Percentiles rank a stretch among this genome's conserved stretches.
Conservation (phyloP, 2,797 vertebrate species). For the Brachyrhaphis roseni region DNA sequence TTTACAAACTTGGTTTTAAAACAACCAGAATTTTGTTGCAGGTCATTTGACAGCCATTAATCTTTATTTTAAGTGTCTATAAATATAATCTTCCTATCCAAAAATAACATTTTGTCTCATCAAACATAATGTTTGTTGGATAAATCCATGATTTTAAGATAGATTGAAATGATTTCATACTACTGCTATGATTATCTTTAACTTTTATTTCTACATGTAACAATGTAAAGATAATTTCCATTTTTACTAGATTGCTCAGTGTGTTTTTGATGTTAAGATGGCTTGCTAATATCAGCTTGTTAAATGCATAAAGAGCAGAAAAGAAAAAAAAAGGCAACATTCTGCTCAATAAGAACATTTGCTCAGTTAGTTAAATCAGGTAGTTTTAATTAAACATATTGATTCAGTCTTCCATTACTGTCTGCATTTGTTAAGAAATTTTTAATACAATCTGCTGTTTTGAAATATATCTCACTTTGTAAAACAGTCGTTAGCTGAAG, state of each 20-base stretch:
- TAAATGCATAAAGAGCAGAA: neutral
- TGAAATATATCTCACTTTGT: neutral
- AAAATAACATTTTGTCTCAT: neutral
- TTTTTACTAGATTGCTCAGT: neutral
- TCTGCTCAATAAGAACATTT: neutral
- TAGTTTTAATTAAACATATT: neutral
- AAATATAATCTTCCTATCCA: neutral
- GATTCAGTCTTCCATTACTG: neutral
- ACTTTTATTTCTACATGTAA: neutral
- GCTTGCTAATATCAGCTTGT: neutral
- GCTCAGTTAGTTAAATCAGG: too few species aligned
- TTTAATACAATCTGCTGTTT: neutral
- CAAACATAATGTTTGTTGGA: neutral
- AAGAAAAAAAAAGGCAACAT: neutral
- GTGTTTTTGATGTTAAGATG: neutral
- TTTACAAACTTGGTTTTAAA: neutral
- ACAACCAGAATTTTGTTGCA: neutral
- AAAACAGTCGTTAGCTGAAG: neutral
- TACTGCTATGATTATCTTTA: neutral
- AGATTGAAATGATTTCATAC: neutral
- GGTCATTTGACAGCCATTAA: neutral
- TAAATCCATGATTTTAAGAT: neutral
- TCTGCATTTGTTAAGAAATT: neutral
- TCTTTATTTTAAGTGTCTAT: neutral
- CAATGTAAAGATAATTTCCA: neutral